Conservation (phyloP, 2,888 invertebrate species). For the Prenolepis imparis region DNA sequence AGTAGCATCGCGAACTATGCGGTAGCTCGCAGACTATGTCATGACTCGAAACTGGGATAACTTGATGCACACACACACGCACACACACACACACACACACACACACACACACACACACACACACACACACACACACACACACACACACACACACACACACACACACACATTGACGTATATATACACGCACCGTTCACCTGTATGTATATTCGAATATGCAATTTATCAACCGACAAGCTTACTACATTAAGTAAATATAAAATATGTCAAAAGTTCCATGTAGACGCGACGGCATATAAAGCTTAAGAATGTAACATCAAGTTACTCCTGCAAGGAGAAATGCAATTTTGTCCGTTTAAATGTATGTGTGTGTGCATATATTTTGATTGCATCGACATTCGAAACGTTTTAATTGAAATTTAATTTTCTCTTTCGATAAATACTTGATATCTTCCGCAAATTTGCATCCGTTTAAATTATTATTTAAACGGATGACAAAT, state of each 20-base stretch:
- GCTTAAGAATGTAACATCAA: constrained; percentile 30
- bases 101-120: too few relatives aligned
- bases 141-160: constrained; percentile 71
- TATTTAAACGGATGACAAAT: not conserved
- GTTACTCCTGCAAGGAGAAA: constrained; percentile 14
- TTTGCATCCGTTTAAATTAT: too few relatives aligned
- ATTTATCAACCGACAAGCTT: constrained; percentile 73
- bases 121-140: constrained; percentile 56
- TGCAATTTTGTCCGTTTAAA: constrained; percentile 8
- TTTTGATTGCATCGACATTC: not conserved
- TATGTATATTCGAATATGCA: constrained; percentile 75
- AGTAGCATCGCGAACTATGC: constrained; percentile 76
- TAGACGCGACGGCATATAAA: not conserved
- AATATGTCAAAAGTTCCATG: constrained; percentile 71
- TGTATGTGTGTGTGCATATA: not conserved
- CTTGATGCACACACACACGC: constrained; percentile 68
- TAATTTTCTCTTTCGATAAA: not conserved
- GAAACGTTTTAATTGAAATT: constrained; percentile 16
- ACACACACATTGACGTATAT: constrained; percentile 53
- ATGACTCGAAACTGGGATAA: constrained; percentile 74
- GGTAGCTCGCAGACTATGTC: constrained; percentile 69
- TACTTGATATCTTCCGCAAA: not conserved
- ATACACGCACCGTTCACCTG: constrained; percentile 57
- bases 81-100: too few relatives aligned
- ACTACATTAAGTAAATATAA: constrained; percentile 69